Percentiles rank a stretch among this genome's conserved stretches.
These are phyloP conservation scores for Acrossocheilus fasciatus DNA, from an alignment of 2,797 vertebrate species.

Conservation along the genomic window DNA sequence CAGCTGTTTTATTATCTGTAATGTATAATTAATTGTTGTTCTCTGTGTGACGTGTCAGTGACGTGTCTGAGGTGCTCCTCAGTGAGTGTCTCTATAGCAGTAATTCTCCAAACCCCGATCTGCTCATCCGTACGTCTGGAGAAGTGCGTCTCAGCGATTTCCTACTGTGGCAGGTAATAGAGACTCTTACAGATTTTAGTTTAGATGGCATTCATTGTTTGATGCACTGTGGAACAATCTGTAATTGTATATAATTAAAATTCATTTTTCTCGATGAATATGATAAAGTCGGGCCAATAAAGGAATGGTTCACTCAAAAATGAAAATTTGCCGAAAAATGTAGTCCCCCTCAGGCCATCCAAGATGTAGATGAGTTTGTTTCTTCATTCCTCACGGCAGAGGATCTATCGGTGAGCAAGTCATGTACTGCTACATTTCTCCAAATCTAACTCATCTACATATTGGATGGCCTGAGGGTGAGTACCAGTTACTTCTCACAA, in stretches of 20 bases:
- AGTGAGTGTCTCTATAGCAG: constrained; percentile 94
- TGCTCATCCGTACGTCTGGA: constrained; percentile 96
- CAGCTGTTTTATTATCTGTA: background rate
- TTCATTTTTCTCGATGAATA: background rate
- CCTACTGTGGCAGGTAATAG: constrained; percentile 95
- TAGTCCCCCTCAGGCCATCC: background rate
- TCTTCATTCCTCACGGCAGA: background rate
- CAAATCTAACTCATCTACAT: background rate
- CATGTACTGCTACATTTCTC: background rate
- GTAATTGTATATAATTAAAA: background rate
- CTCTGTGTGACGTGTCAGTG: constrained; percentile 74
- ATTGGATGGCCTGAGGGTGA: no score
- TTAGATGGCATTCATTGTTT: background rate
- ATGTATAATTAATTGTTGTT: background rate
- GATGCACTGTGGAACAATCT: background rate
- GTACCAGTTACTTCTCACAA: no score
- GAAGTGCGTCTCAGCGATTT: constrained; percentile 98
- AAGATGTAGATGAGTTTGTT: background rate
- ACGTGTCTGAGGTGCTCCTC: constrained; percentile 90
- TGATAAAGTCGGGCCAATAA: background rate
- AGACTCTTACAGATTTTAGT: background rate
- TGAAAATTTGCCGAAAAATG: background rate
- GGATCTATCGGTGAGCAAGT: background rate
- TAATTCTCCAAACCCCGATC: constrained; percentile 93
- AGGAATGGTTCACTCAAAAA: background rate